Base-by-base conservation (phyloP, 1,140 invertebrate species). In the Phymastichus coffea region DNA sequence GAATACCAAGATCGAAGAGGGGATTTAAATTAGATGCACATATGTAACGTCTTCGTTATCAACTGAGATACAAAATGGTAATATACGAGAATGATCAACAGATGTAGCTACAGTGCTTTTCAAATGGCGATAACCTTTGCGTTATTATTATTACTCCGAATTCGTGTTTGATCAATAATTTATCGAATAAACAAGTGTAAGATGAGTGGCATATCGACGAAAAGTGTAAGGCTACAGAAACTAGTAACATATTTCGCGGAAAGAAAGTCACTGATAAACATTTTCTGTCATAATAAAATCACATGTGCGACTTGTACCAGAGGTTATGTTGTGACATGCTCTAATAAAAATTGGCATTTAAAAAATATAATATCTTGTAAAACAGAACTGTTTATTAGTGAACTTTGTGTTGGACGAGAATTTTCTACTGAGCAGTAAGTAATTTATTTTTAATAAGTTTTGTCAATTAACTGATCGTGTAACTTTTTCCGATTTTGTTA, bases 251-350 rank as follows among this genome's bases (percentile, higher is more conserved):
- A 51, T 19, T 35, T 44, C 15, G 33, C 12, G 20, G 9, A 23
- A 43, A 22, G 40, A 4, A 12, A 46, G 25, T 35, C 33, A 3
- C 38, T 10, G 23, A 61, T 38, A 54, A 52, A 14, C 28, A 49
- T 19, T 6, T 43, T 35, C 3, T 14, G 1, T 17, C 14, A 61
- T 1, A 28, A 20, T 37, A 33, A 8, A 9, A 56, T 38, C 15
- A n/a, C 30, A 17, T 2, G 14, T 4, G 1, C 6, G n/a, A 23
- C 1, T 14, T 38, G 28, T 26, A 12, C 51, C 52, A 28, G 57
- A 71, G 71, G 70, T 72, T 72, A 72, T 66, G 47, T 51, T 14
- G 35, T 19, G 0, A 26, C 7, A 1, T 30, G 23, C 19, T 37
- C n/a, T 17, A 26, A 12, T 12, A 30, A 40, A 55, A 46, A 46